Conservation (phyloP, 2,797 vertebrate species). For the Gymnoscopelus microlampas region DNA sequence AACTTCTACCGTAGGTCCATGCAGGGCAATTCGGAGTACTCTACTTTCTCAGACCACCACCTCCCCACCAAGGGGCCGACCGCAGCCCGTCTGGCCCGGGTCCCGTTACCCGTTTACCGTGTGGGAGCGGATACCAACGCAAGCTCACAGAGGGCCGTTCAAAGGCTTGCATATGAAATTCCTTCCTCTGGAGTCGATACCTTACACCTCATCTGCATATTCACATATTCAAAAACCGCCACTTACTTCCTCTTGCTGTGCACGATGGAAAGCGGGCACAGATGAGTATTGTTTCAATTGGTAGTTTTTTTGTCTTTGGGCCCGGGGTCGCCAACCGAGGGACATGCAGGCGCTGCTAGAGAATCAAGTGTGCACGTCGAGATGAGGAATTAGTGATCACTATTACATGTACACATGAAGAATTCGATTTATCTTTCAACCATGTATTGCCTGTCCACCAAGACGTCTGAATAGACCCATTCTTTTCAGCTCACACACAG, state of each 20-base stretch:
- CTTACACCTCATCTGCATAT: slow-evolving; percentile 77
- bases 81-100: slow-evolving; percentile 58
- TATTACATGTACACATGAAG: no score
- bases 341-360: background rate
- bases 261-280: slow-evolving; percentile 44
- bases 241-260: slow-evolving; percentile 61
- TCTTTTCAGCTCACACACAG: slow-evolving; percentile 16
- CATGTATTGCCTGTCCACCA: background rate
- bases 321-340: slow-evolving; percentile 21
- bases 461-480: background rate
- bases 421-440: no score
- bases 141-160: slow-evolving; percentile 64
- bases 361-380: no score
- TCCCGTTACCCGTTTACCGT: slow-evolving; percentile 59
- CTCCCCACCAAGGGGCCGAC: slow-evolving; percentile 53
- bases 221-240: slow-evolving; percentile 62
- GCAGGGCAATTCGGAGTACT: slow-evolving; percentile 31
- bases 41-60: slow-evolving; percentile 39
- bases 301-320: slow-evolving; percentile 29
- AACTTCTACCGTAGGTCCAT: slow-evolving; percentile 32
- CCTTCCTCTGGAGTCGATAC: slow-evolving; percentile 72
- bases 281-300: slow-evolving; percentile 45
- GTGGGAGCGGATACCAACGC: slow-evolving; percentile 66
- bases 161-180: slow-evolving; percentile 69
- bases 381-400: no score